Conservation (phyloP, 2,113 vertebrate species). For the Carassius carassius region DNA sequence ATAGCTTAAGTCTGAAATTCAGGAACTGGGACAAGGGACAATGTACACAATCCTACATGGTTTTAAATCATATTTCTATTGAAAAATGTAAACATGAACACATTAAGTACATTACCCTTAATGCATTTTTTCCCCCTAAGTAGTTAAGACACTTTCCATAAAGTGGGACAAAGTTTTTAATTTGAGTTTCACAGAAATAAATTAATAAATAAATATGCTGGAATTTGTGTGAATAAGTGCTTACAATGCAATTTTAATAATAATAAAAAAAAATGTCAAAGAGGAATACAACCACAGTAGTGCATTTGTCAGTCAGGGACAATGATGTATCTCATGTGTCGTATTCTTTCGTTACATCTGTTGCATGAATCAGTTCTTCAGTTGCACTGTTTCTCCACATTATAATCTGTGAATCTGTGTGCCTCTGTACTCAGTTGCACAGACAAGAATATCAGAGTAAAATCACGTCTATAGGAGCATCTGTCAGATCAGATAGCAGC, state of each 20-base stretch:
- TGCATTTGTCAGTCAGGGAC: background rate
- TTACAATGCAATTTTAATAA: background rate
- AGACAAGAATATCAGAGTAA: constrained; percentile 32
- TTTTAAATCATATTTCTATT: background rate
- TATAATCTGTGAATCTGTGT: background rate
- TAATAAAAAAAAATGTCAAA: too few species aligned
- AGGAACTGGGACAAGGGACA: too few species aligned
- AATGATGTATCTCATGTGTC: background rate
- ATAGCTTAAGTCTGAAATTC: background rate
- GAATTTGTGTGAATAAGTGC: background rate
- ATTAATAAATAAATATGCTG: too few species aligned
- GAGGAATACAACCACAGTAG: background rate
- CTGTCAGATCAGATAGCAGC: constrained; percentile 31
- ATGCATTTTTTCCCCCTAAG: too few species aligned
- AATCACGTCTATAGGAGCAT: constrained; percentile 11
- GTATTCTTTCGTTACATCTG: background rate
- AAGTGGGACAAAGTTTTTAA: too few species aligned
- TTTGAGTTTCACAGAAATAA: too few species aligned
- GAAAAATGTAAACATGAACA: background rate
- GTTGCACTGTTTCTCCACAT: background rate
- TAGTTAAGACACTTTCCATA: too few species aligned
- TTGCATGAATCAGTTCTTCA: background rate
- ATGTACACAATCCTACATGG: too few species aligned
- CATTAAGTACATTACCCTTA: too few species aligned
- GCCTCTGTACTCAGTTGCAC: background rate